Conservation (phyloP, 2,113 vertebrate genomes). For the Tupaia chinensis region DNA sequence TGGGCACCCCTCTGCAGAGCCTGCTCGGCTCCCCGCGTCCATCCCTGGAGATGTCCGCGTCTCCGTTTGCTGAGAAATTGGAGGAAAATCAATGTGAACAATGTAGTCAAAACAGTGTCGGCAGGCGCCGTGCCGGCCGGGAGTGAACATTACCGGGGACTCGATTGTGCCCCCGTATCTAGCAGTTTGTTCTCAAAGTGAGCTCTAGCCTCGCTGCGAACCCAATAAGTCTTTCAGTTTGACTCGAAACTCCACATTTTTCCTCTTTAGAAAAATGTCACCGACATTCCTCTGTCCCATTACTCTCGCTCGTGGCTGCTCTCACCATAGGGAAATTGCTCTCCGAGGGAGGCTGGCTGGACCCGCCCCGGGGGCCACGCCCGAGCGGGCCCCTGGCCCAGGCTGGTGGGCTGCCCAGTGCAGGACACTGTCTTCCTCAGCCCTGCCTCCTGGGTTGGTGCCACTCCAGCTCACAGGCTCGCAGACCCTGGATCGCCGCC, state of each 20-base stretch:
- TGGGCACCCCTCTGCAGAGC: neutral
- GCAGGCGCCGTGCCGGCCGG: conserved; percentile 49
- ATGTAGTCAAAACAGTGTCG: conserved; percentile 79
- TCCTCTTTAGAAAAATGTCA: conserved; percentile 91
- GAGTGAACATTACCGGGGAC: conserved; percentile 81
- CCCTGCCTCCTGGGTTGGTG: conserved; percentile 83
- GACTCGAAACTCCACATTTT: conserved; percentile 89
- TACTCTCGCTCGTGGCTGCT: conserved; percentile 83
- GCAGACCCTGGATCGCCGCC: neutral
- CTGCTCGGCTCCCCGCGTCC: rapidly evolving
- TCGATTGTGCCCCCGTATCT: conserved; percentile 83
- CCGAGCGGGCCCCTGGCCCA: conserved; percentile 89
- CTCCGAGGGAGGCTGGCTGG: conserved; percentile 74
- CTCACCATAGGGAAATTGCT: conserved; percentile 80
- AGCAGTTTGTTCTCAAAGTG: conserved; percentile 83
- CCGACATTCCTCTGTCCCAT: conserved; percentile 86
- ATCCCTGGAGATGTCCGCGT: rapidly evolving
- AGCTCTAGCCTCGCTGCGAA: conserved; percentile 85
- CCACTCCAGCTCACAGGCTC: conserved; percentile 78
- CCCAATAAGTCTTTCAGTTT: conserved; percentile 87
- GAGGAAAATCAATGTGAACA: conserved; percentile 68
- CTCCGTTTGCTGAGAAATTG: neutral
- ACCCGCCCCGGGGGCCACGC: conserved; percentile 83
- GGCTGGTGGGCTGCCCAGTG: conserved; percentile 89
- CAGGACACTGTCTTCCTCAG: conserved; percentile 89